phyloP scores from a whole-genome alignment of 2,888 invertebrate genomes.

The Stenurella melanura region DNA sequence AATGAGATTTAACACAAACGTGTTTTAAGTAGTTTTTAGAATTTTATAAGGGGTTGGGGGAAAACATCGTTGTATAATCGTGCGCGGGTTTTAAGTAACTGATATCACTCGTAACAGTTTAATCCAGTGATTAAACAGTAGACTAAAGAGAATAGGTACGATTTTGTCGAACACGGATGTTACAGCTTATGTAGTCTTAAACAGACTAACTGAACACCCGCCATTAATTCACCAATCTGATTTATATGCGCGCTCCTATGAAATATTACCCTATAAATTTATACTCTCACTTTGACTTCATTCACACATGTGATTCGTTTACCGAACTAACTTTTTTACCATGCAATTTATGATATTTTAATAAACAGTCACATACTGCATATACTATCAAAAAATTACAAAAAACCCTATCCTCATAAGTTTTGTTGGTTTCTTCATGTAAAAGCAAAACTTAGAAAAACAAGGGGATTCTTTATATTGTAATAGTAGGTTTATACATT shows the following conservation, averaged over 20 bases:
- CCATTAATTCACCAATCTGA: slow-evolving; percentile 65
- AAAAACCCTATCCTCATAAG: no score
- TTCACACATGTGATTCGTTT: slow-evolving; percentile 52
- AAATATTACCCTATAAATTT: slow-evolving; percentile 67
- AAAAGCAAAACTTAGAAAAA: no score
- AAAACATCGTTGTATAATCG: slow-evolving; percentile 13
- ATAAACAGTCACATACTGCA: neutral
- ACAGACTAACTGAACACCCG: slow-evolving; percentile 62
- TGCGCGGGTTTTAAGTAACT: slow-evolving; percentile 19
- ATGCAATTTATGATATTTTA: neutral
- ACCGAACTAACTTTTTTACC: slow-evolving; percentile 9
- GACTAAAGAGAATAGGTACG: slow-evolving; percentile 59
- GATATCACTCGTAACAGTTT: slow-evolving; percentile 41
- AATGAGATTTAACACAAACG: slow-evolving; percentile 36
- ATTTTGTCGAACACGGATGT: slow-evolving; percentile 65
- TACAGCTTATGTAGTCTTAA: slow-evolving; percentile 67
- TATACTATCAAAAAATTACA: neutral
- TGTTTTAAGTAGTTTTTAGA: slow-evolving; percentile 29
- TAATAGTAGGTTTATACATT: no score
- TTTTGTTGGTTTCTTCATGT: no score
- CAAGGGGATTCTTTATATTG: no score
- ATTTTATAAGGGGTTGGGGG: slow-evolving; percentile 9
- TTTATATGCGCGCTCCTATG: slow-evolving; percentile 64
- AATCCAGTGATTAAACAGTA: slow-evolving; percentile 50
- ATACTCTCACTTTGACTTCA: slow-evolving; percentile 55